phyloP scores from a whole-genome alignment of 2,113 vertebrate species.

The Anarrhichthys ocellatus region DNA sequence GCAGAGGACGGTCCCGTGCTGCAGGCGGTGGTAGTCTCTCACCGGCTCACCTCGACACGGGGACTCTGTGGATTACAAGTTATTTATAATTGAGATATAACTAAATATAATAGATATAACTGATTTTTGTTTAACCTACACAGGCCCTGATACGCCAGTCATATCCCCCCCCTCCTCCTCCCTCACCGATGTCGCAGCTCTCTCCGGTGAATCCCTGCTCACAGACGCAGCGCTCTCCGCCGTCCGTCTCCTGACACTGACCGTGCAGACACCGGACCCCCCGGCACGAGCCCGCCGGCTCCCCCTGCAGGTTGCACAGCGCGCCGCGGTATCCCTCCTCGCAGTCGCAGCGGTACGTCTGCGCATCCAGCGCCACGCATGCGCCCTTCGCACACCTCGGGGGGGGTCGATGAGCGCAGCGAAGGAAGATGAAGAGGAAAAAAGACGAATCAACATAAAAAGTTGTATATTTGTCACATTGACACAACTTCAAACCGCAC shows the following conservation, averaged over 20 bases:
- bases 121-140: too few species aligned
- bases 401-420: too few species aligned
- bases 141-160: too few species aligned
- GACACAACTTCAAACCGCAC: constrained; percentile 17
- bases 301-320: constrained; percentile 89
- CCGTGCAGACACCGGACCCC: constrained; percentile 86
- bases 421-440: too few species aligned
- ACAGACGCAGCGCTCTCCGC: constrained; percentile 88
- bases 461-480: neutral
- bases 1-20: constrained; percentile 92
- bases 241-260: constrained; percentile 85
- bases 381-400: constrained; percentile 90
- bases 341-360: constrained; percentile 94
- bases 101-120: too few species aligned
- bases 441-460: neutral
- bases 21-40: constrained; percentile 93
- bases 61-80: constrained; percentile 79
- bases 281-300: constrained; percentile 80
- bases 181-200: constrained; percentile 90
- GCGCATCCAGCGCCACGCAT: constrained; percentile 88
- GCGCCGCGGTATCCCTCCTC: constrained; percentile 88
- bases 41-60: constrained; percentile 89
- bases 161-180: neutral
- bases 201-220: constrained; percentile 87
- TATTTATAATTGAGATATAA: too few species aligned